Conservation (phyloP, 2,797 vertebrate genomes). For the Tragopan temminckii region DNA sequence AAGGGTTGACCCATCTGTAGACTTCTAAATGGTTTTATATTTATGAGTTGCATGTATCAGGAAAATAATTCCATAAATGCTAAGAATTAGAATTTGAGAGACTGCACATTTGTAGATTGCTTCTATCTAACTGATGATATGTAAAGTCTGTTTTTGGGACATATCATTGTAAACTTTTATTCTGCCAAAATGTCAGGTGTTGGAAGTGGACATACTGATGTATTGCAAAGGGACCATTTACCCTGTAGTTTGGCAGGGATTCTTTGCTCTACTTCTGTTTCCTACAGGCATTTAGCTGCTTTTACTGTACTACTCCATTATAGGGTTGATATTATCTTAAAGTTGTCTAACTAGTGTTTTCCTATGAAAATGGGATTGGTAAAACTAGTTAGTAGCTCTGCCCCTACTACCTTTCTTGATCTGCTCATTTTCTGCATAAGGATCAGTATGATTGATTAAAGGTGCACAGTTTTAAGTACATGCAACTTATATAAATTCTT, state of each 20-base stretch:
- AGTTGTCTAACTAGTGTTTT: not conserved
- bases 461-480: not conserved
- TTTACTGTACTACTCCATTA: not conserved
- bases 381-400: not conserved
- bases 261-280: constrained; percentile 25
- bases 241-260: not conserved
- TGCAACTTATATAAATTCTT: not conserved
- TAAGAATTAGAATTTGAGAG: not conserved
- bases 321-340: not conserved
- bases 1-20: not conserved
- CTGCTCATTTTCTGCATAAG: not conserved
- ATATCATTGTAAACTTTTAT: not conserved
- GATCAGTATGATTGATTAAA: not conserved
- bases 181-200: not conserved
- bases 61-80: not conserved
- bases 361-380: not conserved
- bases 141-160: not conserved
- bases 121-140: not conserved
- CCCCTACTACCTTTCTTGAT: not conserved
- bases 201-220: not conserved
- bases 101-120: not conserved
- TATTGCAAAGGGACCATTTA: not conserved
- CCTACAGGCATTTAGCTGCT: constrained; percentile 17
- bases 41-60: not conserved
- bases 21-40: not conserved